These are phyloP conservation scores for Tenthredo distinguenda DNA, from an alignment of 2,888 invertebrate genomes.

Conservation along the genomic window DNA sequence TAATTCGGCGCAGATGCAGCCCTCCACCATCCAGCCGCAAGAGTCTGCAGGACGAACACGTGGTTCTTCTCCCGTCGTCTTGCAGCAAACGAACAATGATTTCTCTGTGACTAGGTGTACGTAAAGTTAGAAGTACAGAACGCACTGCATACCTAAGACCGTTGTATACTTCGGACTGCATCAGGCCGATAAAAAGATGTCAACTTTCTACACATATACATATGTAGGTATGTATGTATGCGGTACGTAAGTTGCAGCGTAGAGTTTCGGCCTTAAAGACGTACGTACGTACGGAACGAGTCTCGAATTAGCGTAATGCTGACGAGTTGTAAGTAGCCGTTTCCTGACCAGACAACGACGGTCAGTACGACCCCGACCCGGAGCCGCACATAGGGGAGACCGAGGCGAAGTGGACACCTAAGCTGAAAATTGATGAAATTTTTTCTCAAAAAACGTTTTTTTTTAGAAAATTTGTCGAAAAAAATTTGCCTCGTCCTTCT, in stretches of 20 bases:
- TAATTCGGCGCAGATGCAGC: slow-evolving; percentile 44
- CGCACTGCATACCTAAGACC: neutral
- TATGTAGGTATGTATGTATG: neutral
- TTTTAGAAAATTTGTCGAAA: no score
- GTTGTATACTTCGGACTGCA: neutral
- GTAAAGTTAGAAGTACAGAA: neutral
- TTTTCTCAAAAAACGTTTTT: no score
- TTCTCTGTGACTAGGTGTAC: slow-evolving; percentile 26
- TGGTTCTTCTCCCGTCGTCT: neutral
- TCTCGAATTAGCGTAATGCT: slow-evolving; percentile 50
- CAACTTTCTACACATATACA: neutral
- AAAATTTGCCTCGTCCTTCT: no score
- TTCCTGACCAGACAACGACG: slow-evolving; percentile 70
- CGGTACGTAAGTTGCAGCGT: neutral
- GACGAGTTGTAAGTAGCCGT: slow-evolving; percentile 57
- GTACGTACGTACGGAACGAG: neutral
- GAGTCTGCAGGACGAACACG: slow-evolving; percentile 32
- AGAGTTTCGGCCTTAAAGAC: slow-evolving; percentile 42
- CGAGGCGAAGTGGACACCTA: no score
- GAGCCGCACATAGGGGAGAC: neutral
- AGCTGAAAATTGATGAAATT: no score
- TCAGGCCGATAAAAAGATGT: neutral
- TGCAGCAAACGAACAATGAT: neutral
- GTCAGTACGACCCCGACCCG: neutral
- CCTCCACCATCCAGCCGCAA: neutral